Evolutionary conservation across 2,888 invertebrate species (phyloP).

Genomic region (Panopea generosa): DNA sequence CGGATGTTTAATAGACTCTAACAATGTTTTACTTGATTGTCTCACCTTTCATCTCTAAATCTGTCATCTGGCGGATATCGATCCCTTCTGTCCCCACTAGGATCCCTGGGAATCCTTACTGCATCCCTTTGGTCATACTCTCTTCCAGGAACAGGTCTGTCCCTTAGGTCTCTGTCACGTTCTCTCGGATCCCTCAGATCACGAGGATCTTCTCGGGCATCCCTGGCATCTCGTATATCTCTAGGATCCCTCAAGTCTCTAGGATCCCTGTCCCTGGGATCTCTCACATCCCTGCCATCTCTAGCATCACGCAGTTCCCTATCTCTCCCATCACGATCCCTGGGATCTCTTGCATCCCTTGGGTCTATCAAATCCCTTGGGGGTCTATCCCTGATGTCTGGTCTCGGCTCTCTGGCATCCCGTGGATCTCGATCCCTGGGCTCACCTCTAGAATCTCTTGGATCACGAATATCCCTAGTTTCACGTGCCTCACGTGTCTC

Average conservation of each 20-base stretch:
- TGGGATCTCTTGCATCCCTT: constrained; percentile 25
- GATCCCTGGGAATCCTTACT: constrained; percentile 10
- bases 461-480: no score
- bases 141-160: constrained; percentile 13
- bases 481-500: neutral
- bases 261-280: constrained; percentile 41
- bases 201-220: neutral
- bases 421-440: constrained; percentile 37
- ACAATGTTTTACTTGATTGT: no score
- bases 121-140: neutral
- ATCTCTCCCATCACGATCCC: constrained; percentile 22
- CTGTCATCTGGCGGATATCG: constrained; percentile 47
- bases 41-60: constrained; percentile 32
- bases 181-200: constrained; percentile 19
- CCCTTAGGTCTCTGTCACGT: constrained; percentile 14
- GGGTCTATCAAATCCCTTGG: constrained; percentile 24
- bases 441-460: constrained; percentile 28
- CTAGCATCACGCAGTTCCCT: constrained; percentile 35
- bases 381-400: constrained; percentile 5
- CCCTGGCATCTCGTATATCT: constrained; percentile 21
- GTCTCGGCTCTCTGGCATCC: constrained; percentile 16
- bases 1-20: no score
- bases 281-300: constrained; percentile 38
- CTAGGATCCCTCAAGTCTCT: constrained; percentile 33
- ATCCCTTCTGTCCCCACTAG: constrained; percentile 36